phyloP scores from a whole-genome alignment of 2,113 vertebrate species.

The Himantopus leucocephalus region DNA sequence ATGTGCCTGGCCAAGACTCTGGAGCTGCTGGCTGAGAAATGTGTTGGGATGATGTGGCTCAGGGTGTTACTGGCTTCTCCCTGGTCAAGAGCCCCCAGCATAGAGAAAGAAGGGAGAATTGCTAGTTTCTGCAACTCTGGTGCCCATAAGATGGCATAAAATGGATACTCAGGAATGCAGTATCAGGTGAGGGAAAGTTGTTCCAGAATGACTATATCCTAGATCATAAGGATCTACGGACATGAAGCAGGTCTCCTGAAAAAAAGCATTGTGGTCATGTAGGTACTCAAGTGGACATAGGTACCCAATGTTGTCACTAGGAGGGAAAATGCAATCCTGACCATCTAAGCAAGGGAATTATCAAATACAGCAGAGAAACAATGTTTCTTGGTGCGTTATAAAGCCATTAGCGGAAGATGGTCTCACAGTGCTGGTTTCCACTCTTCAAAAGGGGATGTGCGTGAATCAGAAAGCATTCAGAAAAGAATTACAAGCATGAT shows the following conservation, averaged over 20 bases:
- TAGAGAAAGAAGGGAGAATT: not conserved
- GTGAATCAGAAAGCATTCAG: not conserved
- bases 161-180: not conserved
- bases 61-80: not conserved
- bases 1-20: not conserved
- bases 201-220: not conserved
- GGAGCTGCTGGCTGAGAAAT: not conserved
- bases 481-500: not conserved
- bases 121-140: not conserved
- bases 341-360: not conserved
- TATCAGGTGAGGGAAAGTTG: not conserved
- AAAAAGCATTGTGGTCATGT: not conserved
- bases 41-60: not conserved
- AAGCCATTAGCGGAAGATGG: not conserved
- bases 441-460: not conserved
- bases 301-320: rapidly evolving
- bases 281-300: not conserved
- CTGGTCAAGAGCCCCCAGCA: rapidly evolving
- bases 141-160: rapidly evolving
- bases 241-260: rapidly evolving
- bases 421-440: not conserved
- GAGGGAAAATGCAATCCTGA: not conserved
- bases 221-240: not conserved
- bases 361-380: not conserved
- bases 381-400: not conserved